Conservation (phyloP, 2,888 invertebrate species). For the Drosophila kokeensis region DNA sequence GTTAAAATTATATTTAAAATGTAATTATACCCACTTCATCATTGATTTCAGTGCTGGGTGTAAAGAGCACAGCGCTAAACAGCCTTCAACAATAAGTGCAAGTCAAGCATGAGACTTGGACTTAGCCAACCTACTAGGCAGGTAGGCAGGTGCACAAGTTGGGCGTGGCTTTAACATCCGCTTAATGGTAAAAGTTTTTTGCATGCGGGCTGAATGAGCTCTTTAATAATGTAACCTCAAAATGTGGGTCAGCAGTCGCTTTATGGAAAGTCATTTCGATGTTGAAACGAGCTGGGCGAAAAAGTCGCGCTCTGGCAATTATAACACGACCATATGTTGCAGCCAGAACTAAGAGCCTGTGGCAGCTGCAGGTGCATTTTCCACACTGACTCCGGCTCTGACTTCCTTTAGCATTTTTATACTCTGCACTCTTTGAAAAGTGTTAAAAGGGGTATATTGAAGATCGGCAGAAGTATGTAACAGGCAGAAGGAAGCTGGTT, state of each 20-base stretch:
- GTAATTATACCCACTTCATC: neutral
- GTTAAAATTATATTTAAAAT: neutral
- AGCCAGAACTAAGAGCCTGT: conserved; percentile 65
- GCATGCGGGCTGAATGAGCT: conserved; percentile 44
- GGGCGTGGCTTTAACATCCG: conserved; percentile 67
- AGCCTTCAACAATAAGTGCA: conserved; percentile 63
- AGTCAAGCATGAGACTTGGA: conserved; percentile 56
- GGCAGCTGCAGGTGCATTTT: conserved; percentile 66
- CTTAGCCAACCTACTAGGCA: conserved; percentile 35
- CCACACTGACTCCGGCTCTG: conserved; percentile 26
- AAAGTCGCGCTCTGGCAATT: conserved; percentile 66
- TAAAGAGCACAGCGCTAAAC: conserved; percentile 41
- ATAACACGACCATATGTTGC: conserved; percentile 73
- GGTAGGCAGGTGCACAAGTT: conserved; percentile 51
- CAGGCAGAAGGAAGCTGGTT: neutral
- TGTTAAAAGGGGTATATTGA: neutral
- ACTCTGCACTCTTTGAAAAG: neutral
- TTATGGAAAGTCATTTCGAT: conserved; percentile 73
- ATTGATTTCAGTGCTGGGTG: conserved; percentile 2
- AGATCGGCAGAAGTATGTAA: neutral
- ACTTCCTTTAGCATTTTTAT: conserved; percentile 4
- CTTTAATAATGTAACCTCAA: conserved; percentile 67
- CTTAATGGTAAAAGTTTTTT: conserved; percentile 54
- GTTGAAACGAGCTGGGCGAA: conserved; percentile 43
- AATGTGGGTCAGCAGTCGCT: conserved; percentile 66